phyloP scores from a whole-genome alignment of 2,888 invertebrate genomes.

The Diabrotica balteata region DNA sequence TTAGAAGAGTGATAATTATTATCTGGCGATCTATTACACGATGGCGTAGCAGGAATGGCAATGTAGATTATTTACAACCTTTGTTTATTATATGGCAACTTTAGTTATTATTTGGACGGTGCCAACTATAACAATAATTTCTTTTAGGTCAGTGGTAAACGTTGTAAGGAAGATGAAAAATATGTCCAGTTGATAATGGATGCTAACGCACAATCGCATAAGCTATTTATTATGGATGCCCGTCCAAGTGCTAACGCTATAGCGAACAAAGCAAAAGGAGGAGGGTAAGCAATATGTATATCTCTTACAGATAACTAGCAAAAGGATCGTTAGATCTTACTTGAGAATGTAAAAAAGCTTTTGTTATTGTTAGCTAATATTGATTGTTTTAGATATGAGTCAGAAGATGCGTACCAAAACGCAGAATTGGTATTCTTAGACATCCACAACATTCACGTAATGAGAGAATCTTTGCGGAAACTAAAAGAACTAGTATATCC shows the following conservation, averaged over 20 bases:
- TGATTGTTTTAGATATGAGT: conserved; percentile 74
- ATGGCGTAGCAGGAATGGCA: too few species aligned
- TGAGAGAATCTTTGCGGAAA: conserved; percentile 96
- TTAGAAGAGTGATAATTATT: too few species aligned
- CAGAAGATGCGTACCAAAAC: conserved; percentile 95
- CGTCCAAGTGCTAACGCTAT: conserved; percentile 97
- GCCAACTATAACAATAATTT: too few species aligned
- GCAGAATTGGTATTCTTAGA: conserved; percentile 97
- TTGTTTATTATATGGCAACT: too few species aligned
- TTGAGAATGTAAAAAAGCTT: not conserved
- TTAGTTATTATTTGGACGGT: too few species aligned
- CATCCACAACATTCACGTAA: conserved; percentile 99
- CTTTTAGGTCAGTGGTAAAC: conserved; percentile 77
- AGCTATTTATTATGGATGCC: conserved; percentile 98
- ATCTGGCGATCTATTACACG: too few species aligned
- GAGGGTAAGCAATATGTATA: conserved; percentile 65
- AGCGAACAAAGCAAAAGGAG: conserved; percentile 98
- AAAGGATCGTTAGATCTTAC: not conserved
- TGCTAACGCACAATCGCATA: conserved; percentile 96
- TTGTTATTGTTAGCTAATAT: not conserved
- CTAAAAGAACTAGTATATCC: conserved; percentile 96
- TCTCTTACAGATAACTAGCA: not conserved
- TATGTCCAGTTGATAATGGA: conserved; percentile 96
- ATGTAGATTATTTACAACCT: too few species aligned
- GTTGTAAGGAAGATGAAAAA: conserved; percentile 87